Percentiles rank a stretch among this genome's conserved stretches.
These are phyloP conservation scores for Caenorhabditis doughertyi DNA, from an alignment of 2,888 invertebrate species.

Conservation along the genomic window DNA sequence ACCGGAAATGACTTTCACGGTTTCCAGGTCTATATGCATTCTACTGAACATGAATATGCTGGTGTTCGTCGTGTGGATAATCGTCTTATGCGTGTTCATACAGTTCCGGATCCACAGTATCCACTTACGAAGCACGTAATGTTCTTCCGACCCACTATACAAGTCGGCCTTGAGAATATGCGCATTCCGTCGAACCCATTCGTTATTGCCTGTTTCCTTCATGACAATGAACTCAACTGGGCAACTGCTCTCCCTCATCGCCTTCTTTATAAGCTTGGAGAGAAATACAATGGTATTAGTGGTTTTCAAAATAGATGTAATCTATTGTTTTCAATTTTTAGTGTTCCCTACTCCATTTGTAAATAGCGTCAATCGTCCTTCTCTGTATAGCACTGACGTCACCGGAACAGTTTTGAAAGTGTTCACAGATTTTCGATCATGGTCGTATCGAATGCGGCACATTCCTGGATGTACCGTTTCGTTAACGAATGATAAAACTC, in stretches of 20 bases:
- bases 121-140: slow-evolving; percentile 65
- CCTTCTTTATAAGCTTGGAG: slow-evolving; percentile 76
- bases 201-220: slow-evolving; percentile 75
- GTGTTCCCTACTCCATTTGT: slow-evolving; percentile 79
- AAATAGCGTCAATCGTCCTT: slow-evolving; percentile 70
- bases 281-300: slow-evolving; percentile 70
- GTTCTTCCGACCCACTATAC: slow-evolving; percentile 65
- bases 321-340: slow-evolving; percentile 45
- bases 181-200: slow-evolving; percentile 63
- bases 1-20: too few species aligned
- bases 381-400: slow-evolving; percentile 72
- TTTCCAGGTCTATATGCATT: slow-evolving; percentile 59
- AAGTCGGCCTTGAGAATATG: slow-evolving; percentile 48
- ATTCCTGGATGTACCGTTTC: slow-evolving; percentile 74
- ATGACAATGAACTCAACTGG: slow-evolving; percentile 75
- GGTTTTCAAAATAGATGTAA: not conserved
- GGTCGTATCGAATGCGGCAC: slow-evolving; percentile 76
- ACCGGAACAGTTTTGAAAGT: slow-evolving; percentile 77
- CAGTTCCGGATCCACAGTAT: slow-evolving; percentile 35
- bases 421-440: slow-evolving; percentile 80
- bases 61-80: slow-evolving; percentile 64
- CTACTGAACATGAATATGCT: slow-evolving; percentile 60
- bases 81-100: slow-evolving; percentile 59
- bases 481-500: slow-evolving; percentile 68
- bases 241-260: slow-evolving; percentile 76